Conservation (phyloP, 1,140 invertebrate species). For the Saccostrea echinata region DNA sequence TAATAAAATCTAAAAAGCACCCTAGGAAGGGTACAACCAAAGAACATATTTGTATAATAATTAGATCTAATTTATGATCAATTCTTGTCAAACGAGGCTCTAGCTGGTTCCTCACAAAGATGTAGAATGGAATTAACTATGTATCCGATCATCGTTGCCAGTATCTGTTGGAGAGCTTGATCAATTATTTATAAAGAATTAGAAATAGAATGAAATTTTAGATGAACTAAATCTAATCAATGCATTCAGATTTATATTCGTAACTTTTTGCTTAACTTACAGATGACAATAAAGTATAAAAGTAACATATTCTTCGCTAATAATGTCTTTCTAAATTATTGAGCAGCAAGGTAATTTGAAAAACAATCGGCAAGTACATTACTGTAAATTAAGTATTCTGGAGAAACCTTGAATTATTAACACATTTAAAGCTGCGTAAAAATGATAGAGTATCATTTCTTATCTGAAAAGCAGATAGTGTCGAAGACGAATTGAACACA, state of each 20-base stretch:
- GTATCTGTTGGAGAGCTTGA: not conserved
- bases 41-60: slow-evolving; percentile 30
- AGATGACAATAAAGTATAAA: not conserved
- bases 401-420: slow-evolving; percentile 16
- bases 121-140: slow-evolving; percentile 10
- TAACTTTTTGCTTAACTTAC: not conserved
- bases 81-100: not conserved
- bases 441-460: slow-evolving; percentile 23
- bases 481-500: slow-evolving; percentile 34
- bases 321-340: slow-evolving; percentile 1
- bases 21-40: not conserved
- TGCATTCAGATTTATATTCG: not conserved
- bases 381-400: not conserved
- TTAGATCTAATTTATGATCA: slow-evolving; percentile 30
- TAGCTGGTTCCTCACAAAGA: not conserved
- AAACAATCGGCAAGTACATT: not conserved
- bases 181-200: slow-evolving; percentile 9
- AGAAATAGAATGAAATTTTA: not conserved
- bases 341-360: not conserved
- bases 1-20: slow-evolving; percentile 16
- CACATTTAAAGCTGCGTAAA: slow-evolving; percentile 12
- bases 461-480: slow-evolving; percentile 22
- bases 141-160: not conserved
- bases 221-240: not conserved
- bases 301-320: not conserved